A percentile compares a stretch with the other conserved stretches of the same genome.
Evolutionary conservation across 2,888 invertebrate genomes (phyloP).

Genomic region (Onthophagus sagittarius): DNA sequence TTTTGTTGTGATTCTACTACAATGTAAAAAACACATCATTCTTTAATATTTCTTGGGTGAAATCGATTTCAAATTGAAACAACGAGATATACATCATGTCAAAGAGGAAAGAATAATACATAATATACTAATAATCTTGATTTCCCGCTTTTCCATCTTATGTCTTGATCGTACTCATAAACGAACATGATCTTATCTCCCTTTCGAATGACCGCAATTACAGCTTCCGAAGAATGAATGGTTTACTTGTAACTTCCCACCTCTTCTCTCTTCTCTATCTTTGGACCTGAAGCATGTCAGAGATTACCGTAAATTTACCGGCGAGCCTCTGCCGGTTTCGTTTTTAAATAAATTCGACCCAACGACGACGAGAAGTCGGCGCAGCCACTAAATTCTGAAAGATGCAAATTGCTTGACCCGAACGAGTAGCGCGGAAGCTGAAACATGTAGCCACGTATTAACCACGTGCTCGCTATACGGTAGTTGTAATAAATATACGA

Average conservation of each 20-base stretch:
- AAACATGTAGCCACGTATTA: not conserved
- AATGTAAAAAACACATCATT: too few species aligned
- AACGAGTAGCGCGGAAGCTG: not conserved
- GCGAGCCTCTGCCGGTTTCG: not conserved
- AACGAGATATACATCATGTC: too few species aligned
- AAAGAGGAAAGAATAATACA: too few species aligned
- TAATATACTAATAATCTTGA: not conserved
- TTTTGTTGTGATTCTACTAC: too few species aligned
- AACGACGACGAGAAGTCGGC: not conserved
- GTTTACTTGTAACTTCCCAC: not conserved
- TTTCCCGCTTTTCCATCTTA: not conserved
- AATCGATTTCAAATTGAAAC: too few species aligned
- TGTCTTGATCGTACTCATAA: not conserved
- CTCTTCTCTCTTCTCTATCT: not conserved
- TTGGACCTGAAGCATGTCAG: not conserved
- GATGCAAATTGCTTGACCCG: not conserved
- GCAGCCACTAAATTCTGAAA: not conserved
- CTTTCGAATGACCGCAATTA: not conserved
- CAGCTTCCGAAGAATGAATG: not conserved
- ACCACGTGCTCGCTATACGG: not conserved
- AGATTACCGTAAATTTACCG: not conserved
- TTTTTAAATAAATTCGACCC: not conserved
- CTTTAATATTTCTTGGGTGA: too few species aligned
- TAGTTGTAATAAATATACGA: too few species aligned
- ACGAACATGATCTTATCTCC: not conserved